These are phyloP conservation scores for Hirtodrosophila histrioides DNA, from an alignment of 2,888 invertebrate species.

Conservation along the genomic window DNA sequence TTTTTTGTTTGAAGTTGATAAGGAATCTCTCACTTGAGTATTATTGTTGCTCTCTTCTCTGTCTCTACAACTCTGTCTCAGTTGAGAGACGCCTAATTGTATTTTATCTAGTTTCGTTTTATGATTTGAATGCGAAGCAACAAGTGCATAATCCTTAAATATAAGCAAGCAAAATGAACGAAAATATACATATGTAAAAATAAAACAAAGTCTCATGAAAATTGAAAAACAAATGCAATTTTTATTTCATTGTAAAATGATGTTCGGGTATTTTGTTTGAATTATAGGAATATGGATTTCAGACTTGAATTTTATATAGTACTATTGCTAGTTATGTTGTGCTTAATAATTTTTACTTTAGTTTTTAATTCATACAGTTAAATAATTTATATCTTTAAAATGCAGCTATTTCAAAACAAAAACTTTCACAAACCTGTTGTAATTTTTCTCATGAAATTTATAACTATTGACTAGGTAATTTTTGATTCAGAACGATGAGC, in stretches of 20 bases:
- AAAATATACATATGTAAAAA: conserved; percentile 21
- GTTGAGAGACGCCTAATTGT: conserved; percentile 6
- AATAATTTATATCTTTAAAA: too few species aligned
- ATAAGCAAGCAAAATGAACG: conserved; percentile 27
- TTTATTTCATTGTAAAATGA: neutral
- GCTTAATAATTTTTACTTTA: too few species aligned
- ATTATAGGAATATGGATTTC: too few species aligned
- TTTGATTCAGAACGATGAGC: too few species aligned
- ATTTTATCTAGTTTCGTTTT: conserved; percentile 8
- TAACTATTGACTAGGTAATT: too few species aligned
- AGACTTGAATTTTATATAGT: too few species aligned
- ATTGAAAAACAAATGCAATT: conserved; percentile 7
- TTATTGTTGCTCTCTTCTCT: conserved; percentile 34
- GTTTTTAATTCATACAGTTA: too few species aligned
- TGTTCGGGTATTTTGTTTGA: too few species aligned
- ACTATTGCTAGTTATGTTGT: too few species aligned
- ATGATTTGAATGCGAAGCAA: conserved; percentile 23
- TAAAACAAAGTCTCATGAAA: conserved; percentile 26
- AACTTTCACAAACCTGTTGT: too few species aligned
- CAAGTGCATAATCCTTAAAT: conserved; percentile 43
- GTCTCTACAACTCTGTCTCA: conserved; percentile 7
- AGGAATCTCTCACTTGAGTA: conserved; percentile 36
- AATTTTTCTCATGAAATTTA: too few species aligned
- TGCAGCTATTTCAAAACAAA: too few species aligned
- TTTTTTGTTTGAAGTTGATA: conserved; percentile 7